Evolutionary conservation across 2,113 vertebrate genomes (phyloP).

Genomic region (Pseudopipra pipra): DNA sequence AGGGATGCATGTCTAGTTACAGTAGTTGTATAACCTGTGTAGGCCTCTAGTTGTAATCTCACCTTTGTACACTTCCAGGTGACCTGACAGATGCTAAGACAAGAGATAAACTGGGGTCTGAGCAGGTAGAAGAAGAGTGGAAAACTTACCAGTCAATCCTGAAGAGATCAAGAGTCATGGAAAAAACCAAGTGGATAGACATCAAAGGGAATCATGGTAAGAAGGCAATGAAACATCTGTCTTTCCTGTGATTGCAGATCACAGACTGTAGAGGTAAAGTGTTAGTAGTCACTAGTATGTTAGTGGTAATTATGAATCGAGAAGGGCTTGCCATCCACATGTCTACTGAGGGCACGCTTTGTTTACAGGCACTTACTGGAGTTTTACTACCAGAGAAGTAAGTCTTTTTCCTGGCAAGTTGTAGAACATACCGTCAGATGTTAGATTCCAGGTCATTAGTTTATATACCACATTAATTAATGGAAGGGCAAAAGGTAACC

Average conservation of each 20-base stretch:
- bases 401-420: background rate
- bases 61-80: conserved; percentile 72
- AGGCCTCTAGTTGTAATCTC: background rate
- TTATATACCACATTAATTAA: background rate
- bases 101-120: conserved; percentile 88
- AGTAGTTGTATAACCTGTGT: background rate
- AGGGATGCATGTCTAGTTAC: background rate
- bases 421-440: background rate
- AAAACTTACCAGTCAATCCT: conserved; percentile 89
- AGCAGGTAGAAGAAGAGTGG: conserved; percentile 92
- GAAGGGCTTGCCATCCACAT: background rate
- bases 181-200: conserved; percentile 95
- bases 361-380: background rate
- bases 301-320: background rate
- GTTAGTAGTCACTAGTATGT: background rate
- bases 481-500: background rate
- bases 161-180: conserved; percentile 89
- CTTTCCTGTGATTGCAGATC: background rate
- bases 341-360: background rate
- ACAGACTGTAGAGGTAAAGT: background rate
- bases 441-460: background rate
- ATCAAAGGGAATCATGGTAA: conserved; percentile 96
- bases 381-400: background rate
- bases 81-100: conserved; percentile 95
- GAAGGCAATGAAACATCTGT: background rate